Evolutionary conservation across 2,797 vertebrate genomes (phyloP).

Genomic region (Microhierax caerulescens): DNA sequence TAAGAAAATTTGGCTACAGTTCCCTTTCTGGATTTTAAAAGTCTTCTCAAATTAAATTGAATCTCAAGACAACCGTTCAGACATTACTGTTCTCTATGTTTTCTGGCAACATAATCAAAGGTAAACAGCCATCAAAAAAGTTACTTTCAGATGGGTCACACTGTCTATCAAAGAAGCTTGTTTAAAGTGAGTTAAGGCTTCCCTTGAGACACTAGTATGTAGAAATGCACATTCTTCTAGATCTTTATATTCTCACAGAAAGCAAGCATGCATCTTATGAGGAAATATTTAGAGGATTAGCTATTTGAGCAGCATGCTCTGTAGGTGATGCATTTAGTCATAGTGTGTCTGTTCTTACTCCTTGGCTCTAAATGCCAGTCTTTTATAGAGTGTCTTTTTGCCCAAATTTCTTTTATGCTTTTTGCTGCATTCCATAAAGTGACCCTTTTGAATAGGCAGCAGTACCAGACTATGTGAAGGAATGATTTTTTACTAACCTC

Average conservation of each 20-base stretch:
- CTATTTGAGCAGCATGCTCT: slow-evolving; percentile 1
- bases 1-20: background rate
- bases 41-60: background rate
- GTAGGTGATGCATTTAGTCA: background rate
- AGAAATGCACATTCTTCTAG: background rate
- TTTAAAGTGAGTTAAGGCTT: slow-evolving; percentile 13
- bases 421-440: background rate
- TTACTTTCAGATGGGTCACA: slow-evolving; percentile 51
- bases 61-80: slow-evolving; percentile 28
- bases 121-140: slow-evolving; percentile 34
- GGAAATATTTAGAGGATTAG: background rate
- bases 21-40: slow-evolving; percentile 3
- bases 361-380: background rate
- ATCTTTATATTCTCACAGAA: slow-evolving; percentile 22
- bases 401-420: background rate
- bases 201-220: background rate
- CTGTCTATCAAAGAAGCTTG: slow-evolving; percentile 22
- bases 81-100: slow-evolving; percentile 1
- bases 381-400: background rate
- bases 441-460: background rate
- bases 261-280: background rate
- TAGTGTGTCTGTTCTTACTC: background rate
- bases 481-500: background rate
- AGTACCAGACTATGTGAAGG: background rate
- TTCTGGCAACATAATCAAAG: slow-evolving; percentile 43